Evolutionary conservation across 2,888 invertebrate species (phyloP).

Genomic region (Mimas tiliae): DNA sequence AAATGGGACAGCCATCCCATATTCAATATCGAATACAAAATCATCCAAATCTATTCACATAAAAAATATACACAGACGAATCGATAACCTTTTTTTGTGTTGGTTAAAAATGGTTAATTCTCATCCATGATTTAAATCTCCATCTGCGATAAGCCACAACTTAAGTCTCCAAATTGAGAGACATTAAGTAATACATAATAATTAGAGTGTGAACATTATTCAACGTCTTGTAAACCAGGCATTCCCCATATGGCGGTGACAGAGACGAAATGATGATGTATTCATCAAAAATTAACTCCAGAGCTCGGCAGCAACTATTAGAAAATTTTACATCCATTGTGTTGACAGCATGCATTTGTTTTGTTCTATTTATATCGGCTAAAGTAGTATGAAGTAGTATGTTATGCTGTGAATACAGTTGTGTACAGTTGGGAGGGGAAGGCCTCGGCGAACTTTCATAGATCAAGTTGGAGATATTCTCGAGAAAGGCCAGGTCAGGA

Average conservation of each 20-base stretch:
- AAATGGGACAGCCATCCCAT: too few relatives aligned
- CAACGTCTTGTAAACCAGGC: slow-evolving; percentile 7
- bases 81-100: too few relatives aligned
- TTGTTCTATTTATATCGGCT: slow-evolving; percentile 33
- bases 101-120: too few relatives aligned
- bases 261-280: slow-evolving; percentile 42
- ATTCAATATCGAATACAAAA: too few relatives aligned
- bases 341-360: slow-evolving; percentile 66
- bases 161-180: neutral
- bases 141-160: neutral
- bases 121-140: neutral
- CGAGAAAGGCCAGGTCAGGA: too few relatives aligned
- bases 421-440: too few relatives aligned
- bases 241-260: slow-evolving; percentile 26
- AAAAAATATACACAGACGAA: too few relatives aligned
- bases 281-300: slow-evolving; percentile 43
- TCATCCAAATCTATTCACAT: too few relatives aligned
- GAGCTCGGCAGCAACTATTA: slow-evolving; percentile 43
- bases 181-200: slow-evolving; percentile 3
- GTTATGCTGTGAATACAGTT: too few relatives aligned
- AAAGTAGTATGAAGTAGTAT: neutral
- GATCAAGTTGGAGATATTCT: too few relatives aligned
- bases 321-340: slow-evolving; percentile 54
- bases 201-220: slow-evolving; percentile 15
- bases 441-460: too few relatives aligned